Evolutionary conservation across 92 coral and sea anemone species (phyloP), one percentile per base, ranked within the genome.

Genomic region (Epizoanthus rinbou): DNA sequence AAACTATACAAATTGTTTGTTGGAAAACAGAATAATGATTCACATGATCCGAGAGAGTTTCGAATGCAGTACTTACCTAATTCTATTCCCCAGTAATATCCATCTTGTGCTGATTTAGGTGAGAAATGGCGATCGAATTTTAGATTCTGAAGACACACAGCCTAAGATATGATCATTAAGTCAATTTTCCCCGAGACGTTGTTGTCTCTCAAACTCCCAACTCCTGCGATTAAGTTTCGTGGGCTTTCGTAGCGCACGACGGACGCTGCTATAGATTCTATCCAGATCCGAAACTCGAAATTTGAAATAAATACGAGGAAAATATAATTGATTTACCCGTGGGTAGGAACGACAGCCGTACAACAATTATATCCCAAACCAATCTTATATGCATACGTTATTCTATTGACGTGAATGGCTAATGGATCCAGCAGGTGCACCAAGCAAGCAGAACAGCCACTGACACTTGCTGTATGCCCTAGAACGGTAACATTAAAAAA

Each of bases 321-420:
- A 24, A 33, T 57, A 16, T 75, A 35, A 17, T 57, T 18, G 3
- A 5, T 56, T 56, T 75, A 75, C 80, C 56, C 37, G 52, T 57
- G 67, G 80, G 80, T 25, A 68, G 80, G 33, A 3, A 13, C 21
- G 24, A 57, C 65, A 43, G 39, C 67, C 45, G 65, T 8, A 24
- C 80, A 6, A 50, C 15, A 57, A 28, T 57, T 23, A 11, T 56
- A 18, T 56, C 37, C 52, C 80, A 56, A 75, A 16, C 21, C 68
- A 56, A 88, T 88, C 88, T 73, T 73, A 8, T 85, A 88, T 88
- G 86, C 91, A 88, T 80, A 88, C 91, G 91, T 88, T 63, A 88
- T 88, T 73, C 62, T 52, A 35, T 63, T 56, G 86, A 74, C 70
- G 78, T 80, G 80, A 75, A 75, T 57, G 50, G 66, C 50, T 56